Percentiles rank a stretch among this genome's conserved stretches.
Evolutionary conservation across 2,797 vertebrate species (phyloP).

Genomic region (Coracias cyanogaster): DNA sequence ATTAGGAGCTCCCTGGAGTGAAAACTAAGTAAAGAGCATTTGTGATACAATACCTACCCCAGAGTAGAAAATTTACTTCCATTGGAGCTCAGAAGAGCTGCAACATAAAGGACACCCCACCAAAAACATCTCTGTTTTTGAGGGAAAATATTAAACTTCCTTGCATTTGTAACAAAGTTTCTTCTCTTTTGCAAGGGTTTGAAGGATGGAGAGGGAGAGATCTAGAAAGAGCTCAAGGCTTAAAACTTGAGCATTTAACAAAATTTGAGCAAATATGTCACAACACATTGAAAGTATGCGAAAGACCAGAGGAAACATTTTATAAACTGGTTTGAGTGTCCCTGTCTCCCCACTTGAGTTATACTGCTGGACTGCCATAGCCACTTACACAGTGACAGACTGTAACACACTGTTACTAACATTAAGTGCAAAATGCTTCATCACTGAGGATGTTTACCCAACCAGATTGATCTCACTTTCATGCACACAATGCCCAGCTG

Average conservation of each 20-base stretch:
- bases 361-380: background rate
- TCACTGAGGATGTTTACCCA: background rate
- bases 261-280: background rate
- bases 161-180: background rate
- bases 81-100: background rate
- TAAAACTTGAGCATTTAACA: background rate
- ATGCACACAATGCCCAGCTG: background rate
- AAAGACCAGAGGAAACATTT: background rate
- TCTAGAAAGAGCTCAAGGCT: background rate
- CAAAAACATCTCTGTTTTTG: fast-evolving
- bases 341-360: background rate
- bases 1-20: background rate
- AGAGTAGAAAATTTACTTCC: background rate
- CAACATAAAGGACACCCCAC: background rate
- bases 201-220: background rate
- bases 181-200: background rate
- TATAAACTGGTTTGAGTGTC: background rate
- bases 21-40: background rate
- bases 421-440: background rate
- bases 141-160: background rate
- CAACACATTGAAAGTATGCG: background rate
- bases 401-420: background rate
- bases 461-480: background rate
- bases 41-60: background rate
- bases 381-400: background rate